Evolutionary conservation across 1,140 invertebrate genomes (phyloP).

Genomic region (Globodera rostochiensis): DNA sequence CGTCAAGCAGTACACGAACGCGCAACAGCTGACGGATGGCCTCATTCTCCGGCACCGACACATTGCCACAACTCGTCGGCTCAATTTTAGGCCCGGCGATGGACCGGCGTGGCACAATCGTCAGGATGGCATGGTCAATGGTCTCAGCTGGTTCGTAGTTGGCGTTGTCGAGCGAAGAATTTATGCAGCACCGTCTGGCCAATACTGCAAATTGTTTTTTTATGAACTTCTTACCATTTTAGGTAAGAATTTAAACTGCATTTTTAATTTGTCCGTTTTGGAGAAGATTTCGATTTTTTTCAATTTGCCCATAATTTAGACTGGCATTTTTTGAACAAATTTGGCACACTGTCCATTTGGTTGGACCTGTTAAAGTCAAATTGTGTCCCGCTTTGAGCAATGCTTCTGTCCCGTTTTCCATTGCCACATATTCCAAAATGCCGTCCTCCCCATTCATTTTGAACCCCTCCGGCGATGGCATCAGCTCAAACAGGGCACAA

Average conservation of each 20-base stretch:
- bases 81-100: slow-evolving; percentile 42
- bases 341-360: background rate
- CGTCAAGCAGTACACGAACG: slow-evolving; percentile 40
- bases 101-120: background rate
- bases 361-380: slow-evolving; percentile 5
- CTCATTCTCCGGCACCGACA: slow-evolving; percentile 44
- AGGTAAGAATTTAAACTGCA: no score
- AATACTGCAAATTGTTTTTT: slow-evolving; percentile 6
- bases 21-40: slow-evolving; percentile 27
- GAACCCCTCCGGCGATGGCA: slow-evolving; percentile 40
- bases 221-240: no score
- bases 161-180: background rate
- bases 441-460: slow-evolving; percentile 37
- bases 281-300: no score
- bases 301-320: no score
- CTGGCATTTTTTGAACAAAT: background rate
- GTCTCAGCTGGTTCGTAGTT: background rate
- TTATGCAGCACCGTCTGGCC: background rate
- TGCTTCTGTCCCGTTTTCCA: slow-evolving; percentile 5
- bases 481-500: slow-evolving; percentile 23
- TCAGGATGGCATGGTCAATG: slow-evolving; percentile 12
- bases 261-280: no score
- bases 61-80: slow-evolving; percentile 39
- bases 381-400: background rate
- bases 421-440: slow-evolving; percentile 31